A percentile compares a stretch with the other conserved stretches of the same genome.
phyloP scores from a whole-genome alignment of 1,140 invertebrate species.

The Ceratoteleas bidentatus region DNA sequence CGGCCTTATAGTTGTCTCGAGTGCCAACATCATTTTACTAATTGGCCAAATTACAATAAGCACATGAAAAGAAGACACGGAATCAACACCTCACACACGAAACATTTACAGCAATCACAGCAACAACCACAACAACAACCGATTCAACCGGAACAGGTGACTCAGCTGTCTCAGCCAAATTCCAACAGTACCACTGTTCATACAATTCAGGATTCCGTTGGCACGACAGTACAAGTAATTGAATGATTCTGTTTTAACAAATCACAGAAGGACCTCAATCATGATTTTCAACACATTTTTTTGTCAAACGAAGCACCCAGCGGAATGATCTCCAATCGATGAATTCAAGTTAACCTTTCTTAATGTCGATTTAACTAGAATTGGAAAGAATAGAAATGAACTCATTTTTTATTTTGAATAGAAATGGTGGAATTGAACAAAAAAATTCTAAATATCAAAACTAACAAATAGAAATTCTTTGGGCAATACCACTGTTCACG shows the following conservation, averaged over 20 bases:
- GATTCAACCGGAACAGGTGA: slow-evolving; percentile 10
- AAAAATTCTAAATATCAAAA: too few species aligned
- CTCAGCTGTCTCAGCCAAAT: slow-evolving; percentile 57
- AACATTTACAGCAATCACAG: slow-evolving; percentile 70
- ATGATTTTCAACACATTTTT: too few species aligned
- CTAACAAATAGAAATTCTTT: too few species aligned
- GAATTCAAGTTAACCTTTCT: too few species aligned
- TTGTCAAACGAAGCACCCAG: too few species aligned
- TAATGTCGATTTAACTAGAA: too few species aligned
- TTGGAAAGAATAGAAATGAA: too few species aligned
- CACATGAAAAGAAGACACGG: slow-evolving; percentile 88
- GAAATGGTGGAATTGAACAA: too few species aligned
- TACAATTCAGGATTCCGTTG: slow-evolving; percentile 62
- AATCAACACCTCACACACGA: slow-evolving; percentile 81
- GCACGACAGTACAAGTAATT: slow-evolving; percentile 73
- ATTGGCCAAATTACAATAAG: slow-evolving; percentile 90
- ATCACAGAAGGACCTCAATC: neutral
- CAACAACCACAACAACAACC: slow-evolving; percentile 21
- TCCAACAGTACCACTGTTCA: slow-evolving; percentile 48
- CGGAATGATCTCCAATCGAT: too few species aligned
- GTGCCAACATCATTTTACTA: slow-evolving; percentile 87
- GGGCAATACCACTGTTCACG: too few species aligned
- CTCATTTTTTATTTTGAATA: too few species aligned
- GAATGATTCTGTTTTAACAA: neutral
- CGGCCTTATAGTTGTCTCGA: slow-evolving; percentile 82